Evolutionary conservation across 2,888 invertebrate genomes (phyloP).

Genomic region (Myopa tessellatipennis): DNA sequence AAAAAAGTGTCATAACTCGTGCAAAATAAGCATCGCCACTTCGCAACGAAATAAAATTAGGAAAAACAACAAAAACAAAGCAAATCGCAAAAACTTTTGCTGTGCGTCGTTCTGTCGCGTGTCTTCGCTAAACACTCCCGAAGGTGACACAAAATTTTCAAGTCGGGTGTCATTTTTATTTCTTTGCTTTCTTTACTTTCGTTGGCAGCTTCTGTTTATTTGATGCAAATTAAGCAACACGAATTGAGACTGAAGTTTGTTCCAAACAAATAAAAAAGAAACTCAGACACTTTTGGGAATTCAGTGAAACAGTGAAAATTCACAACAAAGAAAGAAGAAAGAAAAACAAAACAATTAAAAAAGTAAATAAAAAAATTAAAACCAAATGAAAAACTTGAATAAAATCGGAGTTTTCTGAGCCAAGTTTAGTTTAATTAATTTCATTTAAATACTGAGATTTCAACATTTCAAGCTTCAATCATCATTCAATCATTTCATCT

Average conservation of each 20-base stretch:
- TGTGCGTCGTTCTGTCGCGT: slow-evolving; percentile 12
- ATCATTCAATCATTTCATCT: too few species aligned
- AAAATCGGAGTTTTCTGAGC: too few species aligned
- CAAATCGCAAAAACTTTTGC: slow-evolving; percentile 7
- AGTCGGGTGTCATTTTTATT: slow-evolving; percentile 9
- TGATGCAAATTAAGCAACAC: slow-evolving; percentile 12
- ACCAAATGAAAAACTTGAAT: too few species aligned
- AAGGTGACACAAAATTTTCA: slow-evolving; percentile 32
- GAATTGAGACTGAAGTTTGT: not conserved
- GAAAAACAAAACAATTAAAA: too few species aligned
- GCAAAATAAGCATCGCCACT: not conserved
- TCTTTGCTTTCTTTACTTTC: not conserved
- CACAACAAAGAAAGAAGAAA: too few species aligned
- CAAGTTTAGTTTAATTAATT: too few species aligned
- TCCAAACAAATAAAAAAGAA: not conserved
- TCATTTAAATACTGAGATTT: too few species aligned
- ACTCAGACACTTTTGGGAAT: too few species aligned
- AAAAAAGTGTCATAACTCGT: slow-evolving; percentile 22
- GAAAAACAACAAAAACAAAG: not conserved
- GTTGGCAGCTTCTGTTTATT: not conserved
- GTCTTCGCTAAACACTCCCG: slow-evolving; percentile 37
- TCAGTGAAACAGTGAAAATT: too few species aligned
- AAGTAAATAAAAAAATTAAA: too few species aligned
- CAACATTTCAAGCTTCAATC: too few species aligned
- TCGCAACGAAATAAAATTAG: not conserved